Conservation (phyloP, 2,113 vertebrate genomes). For the Paratilapia polleni region DNA sequence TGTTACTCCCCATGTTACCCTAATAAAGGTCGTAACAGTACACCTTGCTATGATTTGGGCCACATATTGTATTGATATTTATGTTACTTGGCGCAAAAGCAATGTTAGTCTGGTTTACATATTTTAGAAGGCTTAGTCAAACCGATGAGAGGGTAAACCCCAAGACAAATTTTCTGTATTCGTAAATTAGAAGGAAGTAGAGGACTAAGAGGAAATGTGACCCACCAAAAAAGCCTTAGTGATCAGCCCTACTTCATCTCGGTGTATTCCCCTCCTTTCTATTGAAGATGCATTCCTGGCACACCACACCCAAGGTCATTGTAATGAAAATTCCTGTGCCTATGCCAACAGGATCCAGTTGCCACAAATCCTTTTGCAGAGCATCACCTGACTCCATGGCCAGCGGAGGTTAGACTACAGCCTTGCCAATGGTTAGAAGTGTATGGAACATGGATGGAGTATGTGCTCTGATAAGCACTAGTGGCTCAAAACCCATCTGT, state of each 20-base stretch:
- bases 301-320: conserved; percentile 92
- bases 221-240: not conserved
- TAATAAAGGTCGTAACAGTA: not conserved
- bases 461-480: not conserved
- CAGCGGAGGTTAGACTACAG: conserved; percentile 76
- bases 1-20: not conserved
- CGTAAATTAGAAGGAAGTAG: not conserved
- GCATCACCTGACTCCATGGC: conserved; percentile 84
- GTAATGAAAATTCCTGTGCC: conserved; percentile 93
- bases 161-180: not conserved
- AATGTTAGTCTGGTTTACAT: not conserved
- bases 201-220: conserved; percentile 18
- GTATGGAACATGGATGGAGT: conserved; percentile 39
- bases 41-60: not conserved
- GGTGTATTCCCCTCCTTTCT: conserved; percentile 67
- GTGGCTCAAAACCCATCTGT: conserved; percentile 34
- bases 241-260: not conserved
- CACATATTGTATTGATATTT: not conserved
- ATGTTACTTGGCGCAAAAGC: not conserved
- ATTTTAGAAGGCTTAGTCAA: not conserved
- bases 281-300: conserved; percentile 83
- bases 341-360: conserved; percentile 89
- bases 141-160: not conserved
- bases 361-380: conserved; percentile 88
- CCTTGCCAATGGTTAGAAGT: conserved; percentile 64